These are phyloP conservation scores for Macaca fascicularis DNA, from an alignment of 2,113 vertebrate species.

Conservation along the genomic window T2T-MFA8v1.1 NC_088391.1:102959501-102960000, in stretches of 20 bases:
- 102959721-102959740: not conserved
- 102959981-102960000: slow-evolving; percentile 97
- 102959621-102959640: not conserved
- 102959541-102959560: no score
- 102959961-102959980: slow-evolving; percentile 98
- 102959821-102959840: not conserved
- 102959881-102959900: slow-evolving; percentile 97
- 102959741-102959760: no score
- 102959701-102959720: not conserved
- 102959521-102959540: no score
- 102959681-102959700: not conserved
- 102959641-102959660: not conserved
- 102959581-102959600: fast-evolving
- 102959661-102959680: not conserved
- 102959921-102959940: slow-evolving; percentile 98
- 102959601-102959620: fast-evolving
- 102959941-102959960: slow-evolving; percentile 96
- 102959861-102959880: slow-evolving; percentile 56
- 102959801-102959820: not conserved
- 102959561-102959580: not conserved
- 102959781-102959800: not conserved
- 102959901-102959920: slow-evolving; percentile 95
- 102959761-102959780: fast-evolving
- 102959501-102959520: not conserved
- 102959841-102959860: not conserved